A percentile compares a stretch with the other conserved stretches of the same genome.
Evolutionary conservation across 2,797 vertebrate genomes (phyloP).

Genomic region (Amniataba percoides): DNA sequence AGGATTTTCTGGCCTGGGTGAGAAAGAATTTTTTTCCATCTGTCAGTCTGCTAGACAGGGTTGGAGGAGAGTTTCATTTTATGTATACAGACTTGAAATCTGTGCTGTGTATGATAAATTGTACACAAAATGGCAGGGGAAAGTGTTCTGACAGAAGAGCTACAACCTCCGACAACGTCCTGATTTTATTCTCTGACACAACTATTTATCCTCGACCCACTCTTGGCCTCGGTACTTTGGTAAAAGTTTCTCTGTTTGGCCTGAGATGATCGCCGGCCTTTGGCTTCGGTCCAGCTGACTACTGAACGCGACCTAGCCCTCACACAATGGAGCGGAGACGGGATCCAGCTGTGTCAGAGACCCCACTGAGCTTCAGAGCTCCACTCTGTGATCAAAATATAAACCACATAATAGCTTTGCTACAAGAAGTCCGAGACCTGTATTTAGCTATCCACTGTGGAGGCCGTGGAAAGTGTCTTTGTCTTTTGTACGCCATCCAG

Average conservation of each 20-base stretch:
- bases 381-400: conserved; percentile 44
- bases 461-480: background rate
- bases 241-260: conserved; percentile 5
- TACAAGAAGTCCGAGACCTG: background rate
- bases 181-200: conserved; percentile 23
- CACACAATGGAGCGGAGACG: conserved; percentile 39
- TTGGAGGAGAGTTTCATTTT: conserved; percentile 12
- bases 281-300: conserved; percentile 43
- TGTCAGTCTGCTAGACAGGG: background rate
- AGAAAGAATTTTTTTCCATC: conserved; percentile 9
- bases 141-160: conserved; percentile 5
- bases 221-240: background rate
- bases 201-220: conserved; percentile 4
- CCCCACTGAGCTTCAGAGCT: conserved; percentile 23
- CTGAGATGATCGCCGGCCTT: conserved; percentile 22
- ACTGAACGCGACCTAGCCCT: conserved; percentile 50
- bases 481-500: background rate
- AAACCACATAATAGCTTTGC: conserved; percentile 27
- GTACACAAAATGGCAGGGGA: background rate
- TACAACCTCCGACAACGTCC: background rate
- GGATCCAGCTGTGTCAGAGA: conserved; percentile 56
- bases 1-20: background rate
- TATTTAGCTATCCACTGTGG: conserved; percentile 13
- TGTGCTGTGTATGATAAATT: background rate
- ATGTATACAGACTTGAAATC: background rate